A percentile compares a stretch with the other conserved stretches of the same genome.
These are phyloP conservation scores for Catharus bicknelli DNA, from an alignment of 2,113 vertebrate species.

Conservation along the genomic window DNA sequence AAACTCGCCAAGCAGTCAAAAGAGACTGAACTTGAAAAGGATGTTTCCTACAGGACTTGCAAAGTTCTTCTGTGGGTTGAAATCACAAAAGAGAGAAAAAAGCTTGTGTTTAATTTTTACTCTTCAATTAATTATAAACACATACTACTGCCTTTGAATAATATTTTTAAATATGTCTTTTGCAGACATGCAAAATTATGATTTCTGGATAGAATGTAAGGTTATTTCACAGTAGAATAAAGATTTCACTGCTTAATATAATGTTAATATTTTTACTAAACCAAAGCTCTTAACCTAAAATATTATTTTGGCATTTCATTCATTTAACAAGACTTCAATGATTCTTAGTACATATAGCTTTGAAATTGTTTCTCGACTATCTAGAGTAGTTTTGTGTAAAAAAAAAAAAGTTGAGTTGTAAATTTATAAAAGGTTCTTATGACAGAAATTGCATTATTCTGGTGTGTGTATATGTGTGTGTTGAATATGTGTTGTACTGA, in stretches of 20 bases:
- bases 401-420: background rate
- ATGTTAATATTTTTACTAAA: background rate
- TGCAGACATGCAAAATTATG: background rate
- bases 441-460: background rate
- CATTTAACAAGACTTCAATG: background rate
- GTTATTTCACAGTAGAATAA: background rate
- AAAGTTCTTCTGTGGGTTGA: background rate
- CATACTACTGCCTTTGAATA: background rate
- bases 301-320: background rate
- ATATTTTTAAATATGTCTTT: background rate
- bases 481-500: background rate
- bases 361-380: background rate
- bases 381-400: background rate
- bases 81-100: background rate
- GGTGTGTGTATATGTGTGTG: fast-evolving
- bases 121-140: background rate
- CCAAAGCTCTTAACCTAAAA: background rate
- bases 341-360: background rate
- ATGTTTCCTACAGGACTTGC: background rate
- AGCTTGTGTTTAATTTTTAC: background rate
- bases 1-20: background rate
- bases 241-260: background rate
- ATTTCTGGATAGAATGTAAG: background rate
- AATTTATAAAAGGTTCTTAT: background rate
- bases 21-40: background rate